Evolutionary conservation across 2,888 invertebrate genomes (phyloP).

Genomic region (Hypsopygia costalis): DNA sequence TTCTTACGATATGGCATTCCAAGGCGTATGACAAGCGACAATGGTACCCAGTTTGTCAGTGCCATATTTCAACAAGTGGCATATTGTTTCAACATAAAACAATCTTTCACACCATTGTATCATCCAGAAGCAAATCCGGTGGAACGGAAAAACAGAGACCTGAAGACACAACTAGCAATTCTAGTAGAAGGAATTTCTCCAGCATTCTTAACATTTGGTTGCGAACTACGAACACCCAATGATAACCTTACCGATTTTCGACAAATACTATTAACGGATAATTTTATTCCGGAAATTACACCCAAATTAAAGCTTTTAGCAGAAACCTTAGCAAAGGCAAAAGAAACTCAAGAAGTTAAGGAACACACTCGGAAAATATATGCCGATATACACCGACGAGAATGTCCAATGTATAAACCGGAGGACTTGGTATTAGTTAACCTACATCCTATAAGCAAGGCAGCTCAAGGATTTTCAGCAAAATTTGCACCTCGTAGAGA

Average conservation of each 20-base stretch:
- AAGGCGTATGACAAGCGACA: background rate
- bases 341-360: background rate
- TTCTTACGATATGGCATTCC: background rate
- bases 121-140: conserved; percentile 1
- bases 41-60: conserved; percentile 1
- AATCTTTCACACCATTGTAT: background rate
- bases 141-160: conserved; percentile 1
- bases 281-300: background rate
- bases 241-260: background rate
- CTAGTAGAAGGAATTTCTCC: background rate
- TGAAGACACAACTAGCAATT: conserved; percentile 2
- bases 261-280: background rate
- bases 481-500: conserved; percentile 1
- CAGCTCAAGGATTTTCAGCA: background rate
- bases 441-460: background rate
- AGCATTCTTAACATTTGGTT: background rate
- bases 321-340: background rate
- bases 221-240: background rate
- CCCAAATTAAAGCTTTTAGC: background rate
- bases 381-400: background rate
- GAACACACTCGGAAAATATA: background rate
- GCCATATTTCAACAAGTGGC: background rate
- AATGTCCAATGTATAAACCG: background rate
- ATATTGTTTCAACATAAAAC: background rate
- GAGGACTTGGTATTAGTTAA: conserved; percentile 1